Conservation (phyloP, 2,797 vertebrate species). For the Megaceryle alcyon region DNA sequence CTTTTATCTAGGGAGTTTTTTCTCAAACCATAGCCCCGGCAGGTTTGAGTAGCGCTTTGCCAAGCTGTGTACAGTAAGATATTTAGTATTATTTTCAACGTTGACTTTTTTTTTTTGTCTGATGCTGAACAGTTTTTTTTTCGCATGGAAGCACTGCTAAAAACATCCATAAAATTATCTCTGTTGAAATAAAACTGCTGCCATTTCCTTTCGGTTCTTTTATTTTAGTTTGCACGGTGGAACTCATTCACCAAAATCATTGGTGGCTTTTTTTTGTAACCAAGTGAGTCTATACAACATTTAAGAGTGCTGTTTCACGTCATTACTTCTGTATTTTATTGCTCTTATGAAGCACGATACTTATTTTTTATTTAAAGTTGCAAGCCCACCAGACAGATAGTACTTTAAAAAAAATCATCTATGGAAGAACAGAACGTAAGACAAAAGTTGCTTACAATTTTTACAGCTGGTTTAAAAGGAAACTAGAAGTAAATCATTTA, state of each 20-base stretch:
- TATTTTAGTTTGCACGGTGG: neutral
- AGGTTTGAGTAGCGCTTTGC: neutral
- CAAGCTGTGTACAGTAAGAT: neutral
- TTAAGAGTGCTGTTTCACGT: neutral
- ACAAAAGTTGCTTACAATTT: neutral
- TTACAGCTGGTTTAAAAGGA: neutral
- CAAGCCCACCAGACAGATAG: neutral
- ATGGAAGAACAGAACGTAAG: neutral
- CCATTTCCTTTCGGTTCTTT: neutral
- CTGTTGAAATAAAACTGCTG: neutral
- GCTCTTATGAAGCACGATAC: neutral
- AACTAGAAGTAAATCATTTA: neutral
- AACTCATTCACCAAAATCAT: neutral
- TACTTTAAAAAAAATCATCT: neutral
- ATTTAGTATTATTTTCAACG: neutral
- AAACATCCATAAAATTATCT: neutral
- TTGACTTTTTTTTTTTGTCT: neutral
- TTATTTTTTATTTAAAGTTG: neutral
- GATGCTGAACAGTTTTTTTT: neutral
- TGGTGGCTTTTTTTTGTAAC: neutral
- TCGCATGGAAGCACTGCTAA: neutral
- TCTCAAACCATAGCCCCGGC: neutral
- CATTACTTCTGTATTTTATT: neutral
- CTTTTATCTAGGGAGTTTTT: rapidly evolving
- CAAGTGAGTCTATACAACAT: neutral